A percentile compares a stretch with the other conserved stretches of the same genome.
phyloP scores from a whole-genome alignment of 2,888 invertebrate genomes.

The Serripes groenlandicus region DNA sequence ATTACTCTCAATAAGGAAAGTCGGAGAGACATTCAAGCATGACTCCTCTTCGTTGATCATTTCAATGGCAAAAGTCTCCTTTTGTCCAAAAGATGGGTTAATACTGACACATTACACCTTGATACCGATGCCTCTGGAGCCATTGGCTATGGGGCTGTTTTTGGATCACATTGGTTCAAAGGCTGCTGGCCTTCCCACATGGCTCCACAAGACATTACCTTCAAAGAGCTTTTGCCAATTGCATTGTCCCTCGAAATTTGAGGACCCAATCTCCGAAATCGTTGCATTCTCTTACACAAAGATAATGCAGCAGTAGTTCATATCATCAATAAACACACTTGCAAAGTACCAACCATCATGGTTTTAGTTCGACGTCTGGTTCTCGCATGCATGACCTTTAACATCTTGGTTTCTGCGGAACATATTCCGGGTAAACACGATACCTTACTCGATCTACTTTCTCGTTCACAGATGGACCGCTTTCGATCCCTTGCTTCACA shows the following conservation, averaged over 20 bases:
- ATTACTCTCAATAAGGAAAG: slow-evolving; percentile 39
- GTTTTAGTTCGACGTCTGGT: slow-evolving; percentile 33
- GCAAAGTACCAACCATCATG: slow-evolving; percentile 59
- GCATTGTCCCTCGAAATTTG: slow-evolving; percentile 54
- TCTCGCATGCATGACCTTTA: slow-evolving; percentile 38
- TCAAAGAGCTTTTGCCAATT: slow-evolving; percentile 51
- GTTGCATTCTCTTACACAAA: too few species aligned
- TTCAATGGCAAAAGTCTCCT: slow-evolving; percentile 55
- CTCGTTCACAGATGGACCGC: too few species aligned
- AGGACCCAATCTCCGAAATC: slow-evolving; percentile 31
- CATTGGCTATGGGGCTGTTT: slow-evolving; percentile 57
- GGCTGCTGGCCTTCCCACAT: slow-evolving; percentile 34
- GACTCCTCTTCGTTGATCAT: slow-evolving; percentile 42
- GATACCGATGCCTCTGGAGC: slow-evolving; percentile 44
- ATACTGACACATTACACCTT: slow-evolving; percentile 6
- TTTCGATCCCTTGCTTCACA: too few species aligned
- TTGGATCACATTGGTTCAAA: slow-evolving; percentile 42
- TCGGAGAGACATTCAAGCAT: slow-evolving; percentile 31
- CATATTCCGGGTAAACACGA: slow-evolving; percentile 46
- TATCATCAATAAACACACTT: slow-evolving; percentile 49
- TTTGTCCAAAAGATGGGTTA: slow-evolving; percentile 27
- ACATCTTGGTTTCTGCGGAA: slow-evolving; percentile 39
- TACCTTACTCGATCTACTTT: too few species aligned
- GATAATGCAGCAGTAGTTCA: too few species aligned
- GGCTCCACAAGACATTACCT: slow-evolving; percentile 4